Evolutionary conservation across 1,140 invertebrate genomes (phyloP).

Genomic region (Cyclargus thomasi): DNA sequence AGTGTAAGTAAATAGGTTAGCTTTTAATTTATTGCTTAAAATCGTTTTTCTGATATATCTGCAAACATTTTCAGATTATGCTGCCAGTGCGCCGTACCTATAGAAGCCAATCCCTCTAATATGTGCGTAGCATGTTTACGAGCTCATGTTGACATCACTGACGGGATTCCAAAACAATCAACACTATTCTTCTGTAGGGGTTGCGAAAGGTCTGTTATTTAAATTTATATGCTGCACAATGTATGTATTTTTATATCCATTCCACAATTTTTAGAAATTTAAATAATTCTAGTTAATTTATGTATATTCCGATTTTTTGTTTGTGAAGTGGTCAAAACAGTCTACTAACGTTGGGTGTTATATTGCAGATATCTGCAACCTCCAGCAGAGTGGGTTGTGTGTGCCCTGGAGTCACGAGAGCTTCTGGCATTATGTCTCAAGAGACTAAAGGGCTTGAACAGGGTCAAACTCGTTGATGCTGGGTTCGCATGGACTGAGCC

Average conservation of each 20-base stretch:
- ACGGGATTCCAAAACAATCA: slow-evolving; percentile 96
- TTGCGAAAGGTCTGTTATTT: slow-evolving; percentile 83
- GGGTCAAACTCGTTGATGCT: slow-evolving; percentile 95
- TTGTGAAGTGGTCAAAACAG: too few relatives aligned
- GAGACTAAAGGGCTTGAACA: slow-evolving; percentile 93
- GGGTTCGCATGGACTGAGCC: slow-evolving; percentile 99
- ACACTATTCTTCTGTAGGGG: slow-evolving; percentile 92
- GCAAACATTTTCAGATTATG: slow-evolving; percentile 78
- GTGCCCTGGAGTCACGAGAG: slow-evolving; percentile 94
- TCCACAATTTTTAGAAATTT: too few relatives aligned
- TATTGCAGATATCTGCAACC: slow-evolving; percentile 91
- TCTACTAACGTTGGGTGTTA: too few relatives aligned
- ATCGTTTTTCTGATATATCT: not conserved
- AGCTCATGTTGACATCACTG: slow-evolving; percentile 94
- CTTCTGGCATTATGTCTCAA: slow-evolving; percentile 94
- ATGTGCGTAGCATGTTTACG: slow-evolving; percentile 97
- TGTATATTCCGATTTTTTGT: too few relatives aligned
- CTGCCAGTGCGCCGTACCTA: slow-evolving; percentile 86
- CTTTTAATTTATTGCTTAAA: not conserved
- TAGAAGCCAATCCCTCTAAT: slow-evolving; percentile 96
- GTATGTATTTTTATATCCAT: too few relatives aligned
- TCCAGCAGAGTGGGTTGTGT: slow-evolving; percentile 92
- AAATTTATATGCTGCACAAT: not conserved
- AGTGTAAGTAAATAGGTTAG: slow-evolving; percentile 43
- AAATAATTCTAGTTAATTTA: too few relatives aligned